These are phyloP conservation scores for Sigmodon hispidus DNA, from an alignment of 2,113 vertebrate genomes.

Conservation along the genomic window DNA sequence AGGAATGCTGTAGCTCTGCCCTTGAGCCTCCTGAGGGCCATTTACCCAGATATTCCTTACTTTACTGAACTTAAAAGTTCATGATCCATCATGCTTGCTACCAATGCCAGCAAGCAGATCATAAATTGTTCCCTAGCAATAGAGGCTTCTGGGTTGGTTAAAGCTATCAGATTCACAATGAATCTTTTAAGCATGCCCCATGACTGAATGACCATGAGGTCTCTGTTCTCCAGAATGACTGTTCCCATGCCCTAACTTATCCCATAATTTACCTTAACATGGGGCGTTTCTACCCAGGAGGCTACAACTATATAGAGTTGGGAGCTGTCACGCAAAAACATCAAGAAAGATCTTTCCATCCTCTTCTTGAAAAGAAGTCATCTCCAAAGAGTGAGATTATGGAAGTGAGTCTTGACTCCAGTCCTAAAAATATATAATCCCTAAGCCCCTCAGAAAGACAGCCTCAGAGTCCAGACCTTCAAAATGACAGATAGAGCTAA, in stretches of 20 bases:
- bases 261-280: not conserved
- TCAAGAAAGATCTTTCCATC: constrained; percentile 36
- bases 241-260: not conserved
- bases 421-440: not conserved
- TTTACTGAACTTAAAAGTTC: not conserved
- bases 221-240: not conserved
- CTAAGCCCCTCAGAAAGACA: not conserved
- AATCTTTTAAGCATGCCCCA: not conserved
- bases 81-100: not conserved
- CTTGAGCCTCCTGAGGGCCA: not conserved
- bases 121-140: not conserved
- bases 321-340: constrained; percentile 35
- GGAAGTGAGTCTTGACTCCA: not conserved
- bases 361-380: constrained; percentile 9
- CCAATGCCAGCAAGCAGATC: not conserved
- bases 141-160: not conserved
- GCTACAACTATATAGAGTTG: not conserved
- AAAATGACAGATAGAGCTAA: not conserved
- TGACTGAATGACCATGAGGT: not conserved
- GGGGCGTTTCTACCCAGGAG: not conserved
- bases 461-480: not conserved
- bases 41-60: not conserved
- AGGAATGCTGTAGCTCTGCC: not conserved
- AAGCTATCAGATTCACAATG: not conserved
- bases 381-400: not conserved